Percentiles rank a stretch among this genome's conserved stretches.
Evolutionary conservation across 2,113 vertebrate genomes (phyloP).

Genomic region (Psittacara wagleri): DNA sequence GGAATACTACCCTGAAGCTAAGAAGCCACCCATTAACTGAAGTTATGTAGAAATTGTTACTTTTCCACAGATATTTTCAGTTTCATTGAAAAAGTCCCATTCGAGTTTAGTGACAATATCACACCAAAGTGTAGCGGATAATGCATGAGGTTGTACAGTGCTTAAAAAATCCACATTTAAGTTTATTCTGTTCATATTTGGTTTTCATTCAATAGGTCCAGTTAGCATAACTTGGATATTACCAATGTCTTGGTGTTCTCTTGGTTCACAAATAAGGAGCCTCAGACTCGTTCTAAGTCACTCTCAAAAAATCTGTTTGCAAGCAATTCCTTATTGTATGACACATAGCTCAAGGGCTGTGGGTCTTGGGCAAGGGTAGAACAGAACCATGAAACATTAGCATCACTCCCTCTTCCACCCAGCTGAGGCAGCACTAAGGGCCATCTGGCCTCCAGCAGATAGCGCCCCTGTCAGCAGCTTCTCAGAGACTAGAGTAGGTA

Average conservation of each 20-base stretch:
- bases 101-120: background rate
- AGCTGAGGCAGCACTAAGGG: background rate
- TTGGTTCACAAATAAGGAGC: background rate
- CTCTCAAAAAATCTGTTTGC: background rate
- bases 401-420: background rate
- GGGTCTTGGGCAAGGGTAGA: background rate
- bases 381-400: background rate
- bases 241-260: rapidly evolving
- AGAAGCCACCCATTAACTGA: background rate
- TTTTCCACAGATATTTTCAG: background rate
- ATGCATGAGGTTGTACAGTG: background rate
- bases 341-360: background rate
- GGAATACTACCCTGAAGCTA: background rate
- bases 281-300: background rate
- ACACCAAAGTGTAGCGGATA: background rate
- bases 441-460: background rate
- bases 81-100: background rate
- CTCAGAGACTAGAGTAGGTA: background rate
- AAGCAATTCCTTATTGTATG: background rate
- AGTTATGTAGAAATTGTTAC: background rate
- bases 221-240: background rate
- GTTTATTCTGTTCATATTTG: background rate
- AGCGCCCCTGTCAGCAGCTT: background rate
- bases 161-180: background rate
- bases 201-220: background rate